These are phyloP conservation scores for Ramphastos sulfuratus DNA, from an alignment of 2,113 vertebrate genomes.

Conservation along the genomic window DNA sequence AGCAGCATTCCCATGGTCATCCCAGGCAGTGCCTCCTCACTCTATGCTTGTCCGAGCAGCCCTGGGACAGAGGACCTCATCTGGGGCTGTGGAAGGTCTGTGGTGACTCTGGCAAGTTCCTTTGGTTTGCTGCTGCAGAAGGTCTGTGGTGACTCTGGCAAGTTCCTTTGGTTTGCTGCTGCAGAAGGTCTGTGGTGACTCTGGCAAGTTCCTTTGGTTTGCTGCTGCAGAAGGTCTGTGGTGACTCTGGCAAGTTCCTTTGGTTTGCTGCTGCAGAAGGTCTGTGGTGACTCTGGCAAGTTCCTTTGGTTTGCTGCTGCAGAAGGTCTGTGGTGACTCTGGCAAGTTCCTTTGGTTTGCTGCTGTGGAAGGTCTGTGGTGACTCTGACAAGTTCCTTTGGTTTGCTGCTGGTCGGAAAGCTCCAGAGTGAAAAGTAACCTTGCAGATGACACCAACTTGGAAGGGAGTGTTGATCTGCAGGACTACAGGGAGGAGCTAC, in stretches of 20 bases:
- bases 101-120: not conserved
- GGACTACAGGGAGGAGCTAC: not conserved
- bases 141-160: too few relatives aligned
- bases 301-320: not conserved
- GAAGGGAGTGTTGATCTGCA: not conserved
- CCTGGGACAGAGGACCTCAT: not conserved
- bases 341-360: not conserved
- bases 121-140: not conserved
- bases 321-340: not conserved
- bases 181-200: too few relatives aligned
- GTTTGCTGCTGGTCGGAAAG: not conserved
- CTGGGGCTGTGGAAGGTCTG: not conserved
- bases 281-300: not conserved
- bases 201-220: too few relatives aligned
- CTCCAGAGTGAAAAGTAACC: not conserved
- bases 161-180: too few relatives aligned
- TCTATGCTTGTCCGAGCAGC: not conserved
- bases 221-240: too few relatives aligned
- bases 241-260: not conserved
- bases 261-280: not conserved
- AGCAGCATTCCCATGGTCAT: accelerated
- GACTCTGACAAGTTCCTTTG: not conserved
- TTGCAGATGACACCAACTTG: not conserved
- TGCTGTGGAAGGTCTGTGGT: not conserved
- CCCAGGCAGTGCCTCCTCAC: not conserved